Percentiles rank a stretch among this genome's conserved stretches.
These are phyloP conservation scores for Cactoblastis cactorum DNA, from an alignment of 2,888 invertebrate species.

Conservation along the genomic window DNA sequence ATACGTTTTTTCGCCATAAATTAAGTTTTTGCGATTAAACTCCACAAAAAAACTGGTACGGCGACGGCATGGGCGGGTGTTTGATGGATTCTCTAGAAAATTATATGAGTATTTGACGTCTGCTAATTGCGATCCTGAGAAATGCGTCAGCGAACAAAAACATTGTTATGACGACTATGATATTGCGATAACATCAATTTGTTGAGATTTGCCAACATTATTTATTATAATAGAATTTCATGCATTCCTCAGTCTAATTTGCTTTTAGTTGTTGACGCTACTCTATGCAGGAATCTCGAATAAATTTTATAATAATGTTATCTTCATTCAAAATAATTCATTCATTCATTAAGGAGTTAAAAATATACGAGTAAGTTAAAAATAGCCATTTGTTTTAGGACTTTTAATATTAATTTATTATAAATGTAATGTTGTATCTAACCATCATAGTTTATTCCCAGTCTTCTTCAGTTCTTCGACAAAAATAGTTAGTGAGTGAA, in stretches of 20 bases:
- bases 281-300: too few species aligned
- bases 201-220: neutral
- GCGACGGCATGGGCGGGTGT: neutral
- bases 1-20: neutral
- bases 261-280: too few species aligned
- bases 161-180: neutral
- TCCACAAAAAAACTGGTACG: neutral
- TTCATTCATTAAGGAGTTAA: too few species aligned
- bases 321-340: too few species aligned
- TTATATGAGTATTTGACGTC: neutral
- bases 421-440: too few species aligned
- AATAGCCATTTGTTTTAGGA: too few species aligned
- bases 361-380: too few species aligned
- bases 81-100: constrained; percentile 5
- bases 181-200: constrained; percentile 10
- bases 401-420: too few species aligned
- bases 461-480: too few species aligned
- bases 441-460: too few species aligned
- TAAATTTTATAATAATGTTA: too few species aligned
- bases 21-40: neutral
- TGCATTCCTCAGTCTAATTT: neutral
- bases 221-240: neutral
- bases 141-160: constrained; percentile 1
- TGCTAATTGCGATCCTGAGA: neutral
- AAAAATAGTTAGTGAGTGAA: too few species aligned